Evolutionary conservation across 2,797 vertebrate genomes (phyloP).

Genomic region (Gadopsis marmoratus): DNA sequence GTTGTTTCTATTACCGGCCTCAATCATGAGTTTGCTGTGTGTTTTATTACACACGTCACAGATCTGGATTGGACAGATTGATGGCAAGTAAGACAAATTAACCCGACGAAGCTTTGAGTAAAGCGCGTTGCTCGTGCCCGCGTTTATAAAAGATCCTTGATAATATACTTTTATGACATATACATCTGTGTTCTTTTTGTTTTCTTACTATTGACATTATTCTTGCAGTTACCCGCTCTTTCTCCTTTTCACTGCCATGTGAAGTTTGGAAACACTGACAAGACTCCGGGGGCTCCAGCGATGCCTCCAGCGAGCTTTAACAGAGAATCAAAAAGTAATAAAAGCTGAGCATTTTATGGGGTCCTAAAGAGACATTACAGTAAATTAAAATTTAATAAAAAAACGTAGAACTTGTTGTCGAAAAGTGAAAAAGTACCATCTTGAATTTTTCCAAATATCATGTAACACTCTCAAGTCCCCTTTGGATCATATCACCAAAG

Average conservation of each 20-base stretch:
- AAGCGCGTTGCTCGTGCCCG: neutral
- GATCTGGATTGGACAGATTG: neutral
- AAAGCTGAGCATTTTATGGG: neutral
- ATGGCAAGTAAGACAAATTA: neutral
- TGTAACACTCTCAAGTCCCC: neutral
- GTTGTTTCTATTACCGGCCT: neutral
- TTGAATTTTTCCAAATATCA: neutral
- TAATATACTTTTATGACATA: no score
- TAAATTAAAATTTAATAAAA: neutral
- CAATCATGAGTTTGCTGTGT: neutral
- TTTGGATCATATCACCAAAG: neutral
- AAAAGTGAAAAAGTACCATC: no score
- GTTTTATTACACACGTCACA: neutral
- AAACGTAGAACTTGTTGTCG: no score
- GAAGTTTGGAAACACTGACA: neutral
- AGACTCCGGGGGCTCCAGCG: neutral
- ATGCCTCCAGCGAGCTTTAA: neutral
- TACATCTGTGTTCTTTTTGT: neutral
- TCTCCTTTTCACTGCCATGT: neutral
- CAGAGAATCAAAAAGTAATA: neutral
- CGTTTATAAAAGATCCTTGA: neutral
- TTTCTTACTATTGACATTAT: neutral
- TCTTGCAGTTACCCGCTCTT: neutral
- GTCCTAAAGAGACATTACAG: neutral
- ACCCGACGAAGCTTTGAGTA: neutral